These are phyloP conservation scores for Palloptera scutellata DNA, from an alignment of 2,888 invertebrate genomes.

Conservation along the genomic window DNA sequence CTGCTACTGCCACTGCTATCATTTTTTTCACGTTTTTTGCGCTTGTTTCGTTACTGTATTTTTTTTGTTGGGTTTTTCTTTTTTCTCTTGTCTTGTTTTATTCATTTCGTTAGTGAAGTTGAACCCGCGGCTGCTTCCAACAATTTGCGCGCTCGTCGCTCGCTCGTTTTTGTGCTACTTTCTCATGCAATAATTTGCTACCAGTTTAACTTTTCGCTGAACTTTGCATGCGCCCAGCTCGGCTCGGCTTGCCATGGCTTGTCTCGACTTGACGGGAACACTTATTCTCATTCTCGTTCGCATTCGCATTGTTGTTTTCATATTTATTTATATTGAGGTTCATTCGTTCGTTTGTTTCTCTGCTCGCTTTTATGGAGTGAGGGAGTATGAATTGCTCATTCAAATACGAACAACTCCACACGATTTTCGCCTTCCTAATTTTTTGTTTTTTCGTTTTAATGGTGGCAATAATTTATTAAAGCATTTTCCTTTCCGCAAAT, in stretches of 20 bases:
- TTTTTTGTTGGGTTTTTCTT: conserved; percentile 19
- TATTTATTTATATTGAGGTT: background rate
- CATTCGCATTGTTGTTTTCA: background rate
- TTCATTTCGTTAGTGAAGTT: background rate
- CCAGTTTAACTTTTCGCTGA: conserved; percentile 30
- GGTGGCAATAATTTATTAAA: conserved; percentile 55
- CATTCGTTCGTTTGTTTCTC: conserved; percentile 12
- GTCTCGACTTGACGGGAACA: background rate
- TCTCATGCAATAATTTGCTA: conserved; percentile 28
- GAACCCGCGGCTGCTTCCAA: conserved; percentile 33
- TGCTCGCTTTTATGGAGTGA: background rate
- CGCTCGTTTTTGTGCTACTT: conserved; percentile 6
- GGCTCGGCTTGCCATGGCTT: background rate
- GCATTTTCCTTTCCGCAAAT: conserved; percentile 50
- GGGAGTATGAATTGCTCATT: background rate
- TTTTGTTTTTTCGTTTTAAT: conserved; percentile 14
- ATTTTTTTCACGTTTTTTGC: background rate
- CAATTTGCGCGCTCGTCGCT: conserved; percentile 52
- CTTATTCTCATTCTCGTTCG: background rate
- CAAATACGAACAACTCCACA: background rate
- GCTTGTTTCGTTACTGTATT: background rate
- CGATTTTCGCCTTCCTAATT: background rate
- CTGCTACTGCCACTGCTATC: background rate
- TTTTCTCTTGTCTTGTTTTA: background rate
- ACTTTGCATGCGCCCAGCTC: conserved; percentile 3